Evolutionary conservation across 2,797 vertebrate genomes (phyloP).

Genomic region (Sebastes vulpes): DNA sequence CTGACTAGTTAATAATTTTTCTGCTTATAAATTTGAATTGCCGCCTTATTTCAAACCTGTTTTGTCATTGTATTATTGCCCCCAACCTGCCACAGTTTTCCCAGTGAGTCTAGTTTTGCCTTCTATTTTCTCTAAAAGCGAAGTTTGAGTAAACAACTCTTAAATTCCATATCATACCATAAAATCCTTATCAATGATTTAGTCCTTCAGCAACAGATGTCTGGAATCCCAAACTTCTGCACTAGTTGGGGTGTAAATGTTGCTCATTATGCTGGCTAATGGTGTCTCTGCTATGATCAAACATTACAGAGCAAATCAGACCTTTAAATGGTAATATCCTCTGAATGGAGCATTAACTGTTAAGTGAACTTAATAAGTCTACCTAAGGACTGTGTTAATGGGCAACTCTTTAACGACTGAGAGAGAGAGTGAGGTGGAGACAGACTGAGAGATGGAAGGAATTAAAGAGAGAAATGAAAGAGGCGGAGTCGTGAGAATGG

Average conservation of each 20-base stretch:
- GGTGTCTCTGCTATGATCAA: conserved; percentile 42
- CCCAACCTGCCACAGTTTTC: no score
- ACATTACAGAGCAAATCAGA: conserved; percentile 50
- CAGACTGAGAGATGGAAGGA: conserved; percentile 18
- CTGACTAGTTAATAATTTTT: no score
- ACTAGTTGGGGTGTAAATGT: conserved; percentile 28
- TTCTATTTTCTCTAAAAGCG: neutral
- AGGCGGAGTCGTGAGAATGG: conserved; percentile 26
- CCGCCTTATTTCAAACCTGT: no score
- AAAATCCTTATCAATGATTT: neutral
- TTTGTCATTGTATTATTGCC: fast-evolving
- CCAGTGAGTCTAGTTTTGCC: no score
- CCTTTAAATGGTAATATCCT: conserved; percentile 64
- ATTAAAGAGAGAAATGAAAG: conserved; percentile 25
- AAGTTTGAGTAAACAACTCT: neutral
- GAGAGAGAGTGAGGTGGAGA: neutral
- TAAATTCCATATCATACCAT: neutral
- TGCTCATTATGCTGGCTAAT: conserved; percentile 46
- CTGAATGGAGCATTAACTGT: conserved; percentile 77
- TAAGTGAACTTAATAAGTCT: conserved; percentile 76
- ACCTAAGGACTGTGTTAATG: conserved; percentile 67
- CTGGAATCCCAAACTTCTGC: conserved; percentile 11
- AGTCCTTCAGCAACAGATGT: conserved; percentile 1
- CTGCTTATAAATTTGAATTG: no score
- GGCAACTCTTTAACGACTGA: conserved; percentile 52